Evolutionary conservation across 2,888 invertebrate species (phyloP).

Genomic region (Lissocephala sabroskyi): DNA sequence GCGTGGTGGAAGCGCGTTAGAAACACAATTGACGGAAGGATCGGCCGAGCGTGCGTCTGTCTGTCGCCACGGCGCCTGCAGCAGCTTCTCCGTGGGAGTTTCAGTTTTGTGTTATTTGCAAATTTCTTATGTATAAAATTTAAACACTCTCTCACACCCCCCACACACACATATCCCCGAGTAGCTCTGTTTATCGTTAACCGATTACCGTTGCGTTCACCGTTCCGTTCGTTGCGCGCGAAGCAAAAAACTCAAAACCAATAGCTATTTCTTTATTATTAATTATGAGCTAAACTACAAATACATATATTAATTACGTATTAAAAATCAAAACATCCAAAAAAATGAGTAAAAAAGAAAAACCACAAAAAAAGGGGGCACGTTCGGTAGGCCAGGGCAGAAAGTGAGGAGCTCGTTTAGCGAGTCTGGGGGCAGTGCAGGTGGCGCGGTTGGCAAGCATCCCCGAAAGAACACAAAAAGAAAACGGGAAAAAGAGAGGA

Average conservation of each 20-base stretch:
- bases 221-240: background rate
- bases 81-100: too few relatives aligned
- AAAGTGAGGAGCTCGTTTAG: conserved; percentile 1
- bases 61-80: too few relatives aligned
- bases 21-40: too few relatives aligned
- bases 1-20: too few relatives aligned
- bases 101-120: background rate
- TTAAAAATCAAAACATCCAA: conserved; percentile 23
- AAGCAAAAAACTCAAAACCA: conserved; percentile 5
- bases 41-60: too few relatives aligned
- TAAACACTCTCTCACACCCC: too few relatives aligned
- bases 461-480: background rate
- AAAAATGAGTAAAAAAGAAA: too few relatives aligned
- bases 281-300: conserved; percentile 41
- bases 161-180: too few relatives aligned
- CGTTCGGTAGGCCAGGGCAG: too few relatives aligned
- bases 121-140: background rate
- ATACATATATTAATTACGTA: conserved; percentile 7
- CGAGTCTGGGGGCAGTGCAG: conserved; percentile 28
- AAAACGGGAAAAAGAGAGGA: background rate
- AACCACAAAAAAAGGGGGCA: too few relatives aligned
- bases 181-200: too few relatives aligned
- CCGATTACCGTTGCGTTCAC: too few relatives aligned
- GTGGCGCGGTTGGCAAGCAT: conserved; percentile 11
- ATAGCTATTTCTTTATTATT: conserved; percentile 49